Percentiles rank a stretch among this genome's conserved stretches.
Conservation (phyloP, 2,113 vertebrate species). For the Mormyrus lacerda region DNA sequence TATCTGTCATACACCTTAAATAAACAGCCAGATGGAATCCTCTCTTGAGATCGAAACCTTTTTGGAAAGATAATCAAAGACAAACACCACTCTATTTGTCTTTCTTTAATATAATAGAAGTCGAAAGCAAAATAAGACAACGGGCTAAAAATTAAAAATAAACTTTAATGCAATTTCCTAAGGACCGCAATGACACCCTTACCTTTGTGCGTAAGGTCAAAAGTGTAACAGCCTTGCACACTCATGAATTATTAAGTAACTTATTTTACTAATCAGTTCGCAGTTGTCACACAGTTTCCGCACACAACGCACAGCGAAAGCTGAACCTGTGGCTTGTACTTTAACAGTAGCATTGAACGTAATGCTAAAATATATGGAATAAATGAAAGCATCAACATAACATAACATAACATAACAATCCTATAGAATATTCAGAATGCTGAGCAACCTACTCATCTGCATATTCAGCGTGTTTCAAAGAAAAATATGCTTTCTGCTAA, state of each 20-base stretch:
- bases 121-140: slow-evolving; percentile 17
- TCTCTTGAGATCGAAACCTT: slow-evolving; percentile 19
- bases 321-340: background rate
- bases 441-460: background rate
- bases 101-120: slow-evolving; percentile 27
- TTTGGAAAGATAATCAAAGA: slow-evolving; percentile 24
- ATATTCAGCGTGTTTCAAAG: background rate
- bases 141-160: slow-evolving; percentile 11
- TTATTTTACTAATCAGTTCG: background rate
- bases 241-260: background rate
- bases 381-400: background rate
- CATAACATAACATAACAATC: background rate
- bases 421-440: background rate
- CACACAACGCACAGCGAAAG: background rate
- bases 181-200: background rate
- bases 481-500: background rate
- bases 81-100: slow-evolving; percentile 26
- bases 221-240: background rate
- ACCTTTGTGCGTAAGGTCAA: background rate
- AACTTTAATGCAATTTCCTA: slow-evolving; percentile 20
- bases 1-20: slow-evolving; percentile 14
- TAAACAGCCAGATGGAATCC: slow-evolving; percentile 31
- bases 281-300: background rate
- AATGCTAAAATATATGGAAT: background rate
- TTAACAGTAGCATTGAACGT: background rate